Percentiles rank a stretch among this genome's conserved stretches.
Conservation (phyloP, 92 coral and sea anemone species). For the Zoanthus sociatus region DNA sequence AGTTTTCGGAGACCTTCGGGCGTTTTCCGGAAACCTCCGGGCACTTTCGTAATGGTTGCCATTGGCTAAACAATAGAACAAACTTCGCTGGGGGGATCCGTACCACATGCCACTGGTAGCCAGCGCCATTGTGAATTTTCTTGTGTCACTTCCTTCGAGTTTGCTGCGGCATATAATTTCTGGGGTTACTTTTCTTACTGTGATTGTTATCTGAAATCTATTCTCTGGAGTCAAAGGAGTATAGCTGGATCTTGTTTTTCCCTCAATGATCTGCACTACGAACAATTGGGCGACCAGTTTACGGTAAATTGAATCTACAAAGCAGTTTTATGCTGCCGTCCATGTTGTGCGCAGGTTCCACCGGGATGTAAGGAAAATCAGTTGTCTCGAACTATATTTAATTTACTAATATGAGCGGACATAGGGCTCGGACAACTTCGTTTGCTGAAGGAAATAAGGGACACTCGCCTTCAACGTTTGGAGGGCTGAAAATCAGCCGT, state of each 20-base stretch:
- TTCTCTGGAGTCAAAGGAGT: constrained; percentile 27
- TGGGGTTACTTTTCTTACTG: constrained; percentile 47
- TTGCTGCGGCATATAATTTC: constrained; percentile 77
- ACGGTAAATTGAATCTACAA: constrained; percentile 42
- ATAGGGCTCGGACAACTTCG: constrained; percentile 99
- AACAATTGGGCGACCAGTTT: constrained; percentile 51
- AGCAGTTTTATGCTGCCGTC: constrained; percentile 30
- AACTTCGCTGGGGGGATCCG: constrained; percentile 99
- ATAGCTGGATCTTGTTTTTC: constrained; percentile 13
- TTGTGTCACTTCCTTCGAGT: constrained; percentile 86
- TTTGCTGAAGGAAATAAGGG: constrained; percentile 95
- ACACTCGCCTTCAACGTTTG: constrained; percentile 87
- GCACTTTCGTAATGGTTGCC: constrained; percentile 89
- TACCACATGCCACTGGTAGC: constrained; percentile 99
- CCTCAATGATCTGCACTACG: constrained; percentile 46
- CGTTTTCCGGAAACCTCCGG: constrained; percentile 82
- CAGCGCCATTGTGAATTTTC: constrained; percentile 99
- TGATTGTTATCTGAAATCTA: constrained; percentile 60
- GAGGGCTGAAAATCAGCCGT: constrained; percentile 99
- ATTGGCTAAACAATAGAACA: constrained; percentile 94
- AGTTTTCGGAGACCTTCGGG: constrained; percentile 48
- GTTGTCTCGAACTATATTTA: constrained; percentile 61
- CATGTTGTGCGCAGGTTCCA: constrained; percentile 57
- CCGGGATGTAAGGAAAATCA: constrained; percentile 70
- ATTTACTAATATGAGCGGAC: constrained; percentile 92